phyloP scores from a whole-genome alignment of 2,797 vertebrate genomes.

The Arctocebus calabarensis region DNA sequence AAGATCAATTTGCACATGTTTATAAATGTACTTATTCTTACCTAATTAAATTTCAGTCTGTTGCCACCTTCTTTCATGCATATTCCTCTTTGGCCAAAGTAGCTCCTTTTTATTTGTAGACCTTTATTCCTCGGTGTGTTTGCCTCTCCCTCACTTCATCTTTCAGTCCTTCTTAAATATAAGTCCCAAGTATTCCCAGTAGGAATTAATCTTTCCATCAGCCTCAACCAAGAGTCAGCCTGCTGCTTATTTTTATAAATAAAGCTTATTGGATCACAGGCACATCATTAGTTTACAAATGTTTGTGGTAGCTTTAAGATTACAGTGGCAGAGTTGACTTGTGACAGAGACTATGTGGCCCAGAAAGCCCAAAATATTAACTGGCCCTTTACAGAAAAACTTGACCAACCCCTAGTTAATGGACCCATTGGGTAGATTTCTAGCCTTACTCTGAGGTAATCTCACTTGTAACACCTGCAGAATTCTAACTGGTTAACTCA shows the following conservation, averaged over 20 bases:
- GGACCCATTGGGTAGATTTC: background rate
- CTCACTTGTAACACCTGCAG: background rate
- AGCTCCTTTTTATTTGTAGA: background rate
- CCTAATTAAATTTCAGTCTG: background rate
- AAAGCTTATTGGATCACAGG: background rate
- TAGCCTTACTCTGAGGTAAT: background rate
- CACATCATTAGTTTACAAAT: background rate
- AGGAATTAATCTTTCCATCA: background rate
- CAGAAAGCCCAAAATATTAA: background rate
- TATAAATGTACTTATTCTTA: slow-evolving; percentile 6
- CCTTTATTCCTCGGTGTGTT: background rate
- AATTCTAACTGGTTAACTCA: background rate
- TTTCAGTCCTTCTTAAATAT: background rate
- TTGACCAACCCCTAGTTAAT: background rate
- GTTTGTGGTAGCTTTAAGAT: background rate
- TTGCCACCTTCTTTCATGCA: background rate
- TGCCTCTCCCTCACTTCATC: background rate
- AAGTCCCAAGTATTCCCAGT: background rate
- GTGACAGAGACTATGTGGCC: background rate
- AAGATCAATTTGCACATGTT: background rate
- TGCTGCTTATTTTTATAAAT: background rate
- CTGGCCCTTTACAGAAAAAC: background rate
- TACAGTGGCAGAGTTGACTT: background rate
- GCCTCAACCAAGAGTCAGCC: background rate
- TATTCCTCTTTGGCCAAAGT: background rate